These are phyloP conservation scores for Hormiphora californensis DNA, from an alignment of 37 sponge, comb jelly and placozoan species.

Conservation along the genomic window DNA sequence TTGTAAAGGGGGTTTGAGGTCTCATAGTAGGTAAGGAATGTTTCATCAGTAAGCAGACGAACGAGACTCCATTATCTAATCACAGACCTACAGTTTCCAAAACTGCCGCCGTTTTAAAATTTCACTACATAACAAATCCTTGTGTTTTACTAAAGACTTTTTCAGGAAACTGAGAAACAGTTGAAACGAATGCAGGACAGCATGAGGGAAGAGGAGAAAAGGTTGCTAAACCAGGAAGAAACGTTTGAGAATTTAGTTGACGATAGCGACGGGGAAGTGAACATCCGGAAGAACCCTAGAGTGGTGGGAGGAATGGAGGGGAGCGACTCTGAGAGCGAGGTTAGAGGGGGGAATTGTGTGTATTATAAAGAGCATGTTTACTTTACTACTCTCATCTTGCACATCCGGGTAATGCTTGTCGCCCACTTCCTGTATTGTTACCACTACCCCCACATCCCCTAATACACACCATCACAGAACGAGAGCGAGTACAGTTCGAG, in stretches of 20 bases:
- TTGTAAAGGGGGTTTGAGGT: background rate
- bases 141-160: background rate
- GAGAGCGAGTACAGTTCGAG: conserved; percentile 42
- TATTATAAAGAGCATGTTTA: background rate
- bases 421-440: no score
- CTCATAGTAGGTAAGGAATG: conserved; percentile 53
- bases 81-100: conserved; percentile 35
- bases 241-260: conserved; percentile 42
- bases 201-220: conserved; percentile 76
- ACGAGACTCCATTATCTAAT: conserved; percentile 51
- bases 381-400: no score
- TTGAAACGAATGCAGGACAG: conserved; percentile 71
- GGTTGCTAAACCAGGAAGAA: conserved; percentile 58
- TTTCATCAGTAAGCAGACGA: conserved; percentile 29
- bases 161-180: conserved; percentile 49
- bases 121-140: conserved; percentile 1
- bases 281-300: conserved; percentile 58
- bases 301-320: conserved; percentile 43
- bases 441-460: no score
- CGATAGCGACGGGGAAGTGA: conserved; percentile 43
- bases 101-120: background rate
- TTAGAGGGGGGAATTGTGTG: background rate
- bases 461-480: no score
- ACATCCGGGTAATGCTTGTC: no score
- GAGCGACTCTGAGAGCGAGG: conserved; percentile 25